phyloP scores from a whole-genome alignment of 2,888 invertebrate species.

The Acronicta psi region DNA sequence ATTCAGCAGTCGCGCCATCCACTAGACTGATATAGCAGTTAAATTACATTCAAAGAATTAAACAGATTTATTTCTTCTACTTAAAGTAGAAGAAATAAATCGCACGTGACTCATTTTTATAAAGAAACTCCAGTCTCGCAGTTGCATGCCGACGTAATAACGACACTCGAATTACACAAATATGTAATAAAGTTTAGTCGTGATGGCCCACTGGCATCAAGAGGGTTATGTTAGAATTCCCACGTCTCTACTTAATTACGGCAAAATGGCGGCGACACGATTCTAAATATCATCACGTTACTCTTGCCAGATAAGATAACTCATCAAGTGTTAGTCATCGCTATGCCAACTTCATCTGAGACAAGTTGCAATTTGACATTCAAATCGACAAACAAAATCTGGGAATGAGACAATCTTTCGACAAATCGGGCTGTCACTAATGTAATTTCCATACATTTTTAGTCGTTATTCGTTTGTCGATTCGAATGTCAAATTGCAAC shows the following conservation, averaged over 20 bases:
- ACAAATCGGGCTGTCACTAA: no score
- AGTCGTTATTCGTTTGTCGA: no score
- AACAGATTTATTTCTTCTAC: not conserved
- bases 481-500: no score
- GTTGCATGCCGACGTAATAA: slow-evolving; percentile 46
- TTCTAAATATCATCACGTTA: slow-evolving; percentile 52
- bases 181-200: slow-evolving; percentile 57
- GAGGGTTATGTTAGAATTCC: slow-evolving; percentile 55
- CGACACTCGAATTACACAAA: slow-evolving; percentile 53
- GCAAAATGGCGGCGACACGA: slow-evolving; percentile 42
- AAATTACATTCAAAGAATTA: no score
- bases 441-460: no score
- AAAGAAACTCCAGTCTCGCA: slow-evolving; percentile 41
- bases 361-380: no score
- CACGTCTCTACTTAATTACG: slow-evolving; percentile 55
- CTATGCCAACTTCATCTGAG: slow-evolving; percentile 15
- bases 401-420: no score
- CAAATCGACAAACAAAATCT: no score
- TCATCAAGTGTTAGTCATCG: slow-evolving; percentile 35
- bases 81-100: slow-evolving; percentile 11
- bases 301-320: slow-evolving; percentile 35
- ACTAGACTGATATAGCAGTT: no score
- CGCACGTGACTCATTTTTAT: slow-evolving; percentile 47
- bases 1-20: no score
- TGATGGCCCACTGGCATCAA: slow-evolving; percentile 49